Evolutionary conservation across 1,140 invertebrate genomes (phyloP).

Genomic region (Ceratosolen solmsi): DNA sequence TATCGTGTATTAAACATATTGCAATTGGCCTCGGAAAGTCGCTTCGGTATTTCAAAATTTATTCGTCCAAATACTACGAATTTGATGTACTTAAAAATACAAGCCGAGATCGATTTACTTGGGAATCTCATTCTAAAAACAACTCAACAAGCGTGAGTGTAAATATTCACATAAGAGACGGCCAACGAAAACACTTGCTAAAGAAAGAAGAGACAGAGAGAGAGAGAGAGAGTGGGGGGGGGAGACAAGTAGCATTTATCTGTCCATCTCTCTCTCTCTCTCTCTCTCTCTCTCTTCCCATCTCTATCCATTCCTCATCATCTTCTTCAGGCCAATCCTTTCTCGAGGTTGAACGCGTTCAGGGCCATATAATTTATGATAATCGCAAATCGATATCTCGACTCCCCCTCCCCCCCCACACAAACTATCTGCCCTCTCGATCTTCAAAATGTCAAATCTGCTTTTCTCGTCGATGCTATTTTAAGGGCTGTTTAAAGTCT

Average conservation of each 20-base stretch:
- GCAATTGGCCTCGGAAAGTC: not conserved
- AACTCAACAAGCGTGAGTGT: not conserved
- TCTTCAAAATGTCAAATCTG: conserved; percentile 57
- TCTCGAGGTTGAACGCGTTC: not conserved
- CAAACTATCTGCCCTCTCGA: conserved; percentile 52
- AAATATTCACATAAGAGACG: not conserved
- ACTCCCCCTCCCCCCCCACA: conserved; percentile 13
- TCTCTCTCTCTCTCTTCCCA: not conserved
- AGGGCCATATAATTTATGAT: conserved; percentile 63
- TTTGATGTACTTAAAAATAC: not conserved
- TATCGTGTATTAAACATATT: not conserved
- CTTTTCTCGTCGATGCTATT: conserved; percentile 40
- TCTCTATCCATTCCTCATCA: not conserved
- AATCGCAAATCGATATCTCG: conserved; percentile 66
- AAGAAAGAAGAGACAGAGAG: not conserved
- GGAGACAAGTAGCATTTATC: conserved; percentile 5
- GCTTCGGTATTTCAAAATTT: not conserved
- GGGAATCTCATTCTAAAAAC: not conserved
- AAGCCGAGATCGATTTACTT: not conserved
- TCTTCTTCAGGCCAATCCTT: conserved; percentile 6
- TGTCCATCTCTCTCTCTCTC: not conserved
- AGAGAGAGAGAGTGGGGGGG: no score
- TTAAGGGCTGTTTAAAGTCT: conserved; percentile 37
- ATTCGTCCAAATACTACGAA: not conserved
- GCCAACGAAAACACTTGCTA: not conserved